Evolutionary conservation across 2,888 invertebrate species (phyloP).

Genomic region (Pediacus dermestoides): DNA sequence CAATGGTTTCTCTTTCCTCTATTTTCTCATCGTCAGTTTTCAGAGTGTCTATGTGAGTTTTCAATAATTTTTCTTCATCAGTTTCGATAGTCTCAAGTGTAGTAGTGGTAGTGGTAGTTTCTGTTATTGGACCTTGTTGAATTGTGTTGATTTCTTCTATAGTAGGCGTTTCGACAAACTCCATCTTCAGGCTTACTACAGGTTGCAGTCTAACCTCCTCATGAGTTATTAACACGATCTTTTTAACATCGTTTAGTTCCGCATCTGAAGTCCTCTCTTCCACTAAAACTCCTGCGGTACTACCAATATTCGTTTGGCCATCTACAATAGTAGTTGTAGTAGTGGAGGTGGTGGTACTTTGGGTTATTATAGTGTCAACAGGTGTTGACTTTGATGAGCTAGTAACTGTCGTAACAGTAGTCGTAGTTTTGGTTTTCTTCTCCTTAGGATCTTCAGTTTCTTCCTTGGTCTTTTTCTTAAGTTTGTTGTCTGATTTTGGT

Average conservation of each 20-base stretch:
- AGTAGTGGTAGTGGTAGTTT: conserved; percentile 12
- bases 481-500: too few relatives aligned
- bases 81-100: conserved; percentile 16
- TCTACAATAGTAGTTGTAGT: too few relatives aligned
- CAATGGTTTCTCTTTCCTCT: conserved; percentile 21
- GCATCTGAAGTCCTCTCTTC: too few relatives aligned
- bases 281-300: too few relatives aligned
- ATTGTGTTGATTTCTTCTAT: conserved; percentile 27
- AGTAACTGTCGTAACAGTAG: conserved; percentile 15
- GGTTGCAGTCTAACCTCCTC: conserved; percentile 68
- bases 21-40: conserved; percentile 15
- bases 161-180: conserved; percentile 50
- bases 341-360: too few relatives aligned
- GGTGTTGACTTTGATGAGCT: too few relatives aligned
- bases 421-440: too few relatives aligned
- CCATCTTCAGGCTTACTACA: conserved; percentile 62
- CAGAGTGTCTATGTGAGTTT: conserved; percentile 6
- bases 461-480: too few relatives aligned
- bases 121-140: conserved; percentile 19
- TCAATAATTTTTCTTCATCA: conserved; percentile 7
- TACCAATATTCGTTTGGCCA: too few relatives aligned
- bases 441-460: too few relatives aligned
- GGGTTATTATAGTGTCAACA: too few relatives aligned
- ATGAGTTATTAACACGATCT: conserved; percentile 67
- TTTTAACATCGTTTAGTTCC: conserved; percentile 45